phyloP scores from a whole-genome alignment of 2,797 vertebrate species.

The Bovichtus variegatus region DNA sequence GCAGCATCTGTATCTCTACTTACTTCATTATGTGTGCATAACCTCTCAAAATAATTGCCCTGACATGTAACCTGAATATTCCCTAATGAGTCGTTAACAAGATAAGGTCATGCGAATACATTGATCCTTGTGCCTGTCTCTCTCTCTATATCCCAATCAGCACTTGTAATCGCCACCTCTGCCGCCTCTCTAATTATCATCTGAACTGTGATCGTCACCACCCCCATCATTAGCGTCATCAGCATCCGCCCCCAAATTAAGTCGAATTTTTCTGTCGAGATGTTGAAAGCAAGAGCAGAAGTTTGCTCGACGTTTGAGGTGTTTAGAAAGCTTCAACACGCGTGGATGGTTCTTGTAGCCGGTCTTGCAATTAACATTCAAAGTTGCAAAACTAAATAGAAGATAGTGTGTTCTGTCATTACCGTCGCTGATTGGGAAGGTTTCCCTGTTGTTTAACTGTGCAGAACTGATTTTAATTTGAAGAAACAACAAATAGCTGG shows the following conservation, averaged over 20 bases:
- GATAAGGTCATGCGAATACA: constrained; percentile 46
- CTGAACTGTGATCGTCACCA: not conserved
- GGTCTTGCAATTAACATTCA: constrained; percentile 32
- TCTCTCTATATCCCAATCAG: constrained; percentile 58
- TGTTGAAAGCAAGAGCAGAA: not conserved
- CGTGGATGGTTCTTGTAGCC: constrained; percentile 15
- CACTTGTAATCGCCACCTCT: constrained; percentile 41
- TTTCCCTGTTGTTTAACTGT: constrained; percentile 53
- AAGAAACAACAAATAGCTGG: constrained; percentile 60
- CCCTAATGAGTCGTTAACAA: constrained; percentile 47
- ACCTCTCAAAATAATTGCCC: constrained; percentile 49
- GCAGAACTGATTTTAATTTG: constrained; percentile 68
- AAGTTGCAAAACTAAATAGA: constrained; percentile 48
- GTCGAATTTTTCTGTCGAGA: not conserved
- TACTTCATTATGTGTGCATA: constrained; percentile 36
- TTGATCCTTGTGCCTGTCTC: constrained; percentile 15
- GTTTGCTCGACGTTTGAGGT: not conserved
- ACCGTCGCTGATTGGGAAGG: constrained; percentile 44
- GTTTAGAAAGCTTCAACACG: constrained; percentile 17
- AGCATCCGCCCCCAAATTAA: not conserved
- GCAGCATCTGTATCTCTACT: constrained; percentile 1
- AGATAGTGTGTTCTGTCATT: constrained; percentile 50
- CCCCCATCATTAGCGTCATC: constrained; percentile 11
- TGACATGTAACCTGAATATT: constrained; percentile 24
- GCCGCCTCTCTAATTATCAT: constrained; percentile 40